phyloP scores from a whole-genome alignment of 2,113 vertebrate species.

The Sinocyclocheilus anophthalmus region DNA sequence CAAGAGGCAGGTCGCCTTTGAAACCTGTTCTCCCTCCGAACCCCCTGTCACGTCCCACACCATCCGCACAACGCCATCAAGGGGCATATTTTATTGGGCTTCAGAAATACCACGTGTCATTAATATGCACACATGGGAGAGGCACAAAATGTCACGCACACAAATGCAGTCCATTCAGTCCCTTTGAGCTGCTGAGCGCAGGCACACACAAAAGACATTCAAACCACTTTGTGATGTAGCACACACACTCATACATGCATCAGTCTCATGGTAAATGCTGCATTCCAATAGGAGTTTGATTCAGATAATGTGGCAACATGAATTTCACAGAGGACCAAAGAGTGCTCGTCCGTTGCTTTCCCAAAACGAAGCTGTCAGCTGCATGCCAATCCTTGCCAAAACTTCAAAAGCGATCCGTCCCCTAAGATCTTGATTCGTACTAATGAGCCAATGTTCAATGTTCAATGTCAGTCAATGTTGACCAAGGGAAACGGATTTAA shows the following conservation, averaged over 20 bases:
- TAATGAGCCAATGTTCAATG: slow-evolving; percentile 41
- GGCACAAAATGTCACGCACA: slow-evolving; percentile 65
- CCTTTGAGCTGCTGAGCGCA: slow-evolving; percentile 41
- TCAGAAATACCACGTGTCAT: slow-evolving; percentile 65
- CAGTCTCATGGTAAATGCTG: slow-evolving; percentile 22
- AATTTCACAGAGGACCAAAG: slow-evolving; percentile 51
- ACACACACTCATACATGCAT: slow-evolving; percentile 35
- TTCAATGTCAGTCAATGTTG: slow-evolving; percentile 39
- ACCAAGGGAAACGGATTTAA: slow-evolving; percentile 37
- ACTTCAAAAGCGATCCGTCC: slow-evolving; percentile 52
- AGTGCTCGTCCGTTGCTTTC: slow-evolving; percentile 31
- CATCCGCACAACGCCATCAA: slow-evolving; percentile 58
- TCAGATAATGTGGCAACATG: slow-evolving; percentile 50
- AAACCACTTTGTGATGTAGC: slow-evolving; percentile 25
- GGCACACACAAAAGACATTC: slow-evolving; percentile 48
- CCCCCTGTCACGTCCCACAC: slow-evolving; percentile 50
- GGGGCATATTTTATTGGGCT: slow-evolving; percentile 65
- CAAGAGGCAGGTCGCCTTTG: slow-evolving; percentile 60
- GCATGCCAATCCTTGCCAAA: slow-evolving; percentile 44
- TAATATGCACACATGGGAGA: slow-evolving; percentile 65
- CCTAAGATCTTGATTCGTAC: slow-evolving; percentile 46
- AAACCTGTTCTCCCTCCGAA: slow-evolving; percentile 50
- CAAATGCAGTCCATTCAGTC: slow-evolving; percentile 58
- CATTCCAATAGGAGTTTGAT: slow-evolving; percentile 55
- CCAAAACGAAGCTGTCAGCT: slow-evolving; percentile 46